Evolutionary conservation across 2,888 invertebrate genomes (phyloP), one percentile per base, ranked within the genome.

Genomic region (Nemapogon koenigi): DNA sequence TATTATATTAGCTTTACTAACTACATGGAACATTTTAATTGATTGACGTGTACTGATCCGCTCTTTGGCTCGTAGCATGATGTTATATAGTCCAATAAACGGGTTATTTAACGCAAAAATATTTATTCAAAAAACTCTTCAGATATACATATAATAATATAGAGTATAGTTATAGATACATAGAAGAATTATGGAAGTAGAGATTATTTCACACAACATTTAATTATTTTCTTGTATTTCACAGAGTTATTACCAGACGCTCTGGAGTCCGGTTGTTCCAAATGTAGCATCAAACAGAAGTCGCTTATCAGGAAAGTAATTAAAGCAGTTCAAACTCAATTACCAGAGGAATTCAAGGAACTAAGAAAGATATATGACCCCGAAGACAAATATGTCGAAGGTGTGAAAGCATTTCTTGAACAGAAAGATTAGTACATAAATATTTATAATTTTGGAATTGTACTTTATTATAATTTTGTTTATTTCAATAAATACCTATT

Each of bases 281-380:
- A 84, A 63, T 89, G 89, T 54, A 83, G 83, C 10, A 79, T 81
- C 25, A 86, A 84, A 49, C 88, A 89, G 55, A 83, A 80, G 49
- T 62, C 75, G 44, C 72, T 85, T 13, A 75, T 78, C 39, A 59
- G 53, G 53, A 83, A 81, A 50, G 85, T 90, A 3, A 81, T 90
- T 41, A 79, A 73, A 36, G 83, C 76, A 43, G 65, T 91, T 40
- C 84, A 85, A 46, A 79, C 85, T 25, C 75, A 83, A 16, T 87
- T 87, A 49, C 83, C 84, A 0, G 79, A 82, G 0, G 67, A 83
- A 46, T 91, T 88, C 86, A 75, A 81, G 2, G 62, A 82, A 43
- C 69, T 91, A n/a, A 79, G 85, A 42, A 67, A 68, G 7, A 89
- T 87, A 64, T 91, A 83, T 58, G 91, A 91, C 54, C 83, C 84